Evolutionary conservation across 2,113 vertebrate genomes (phyloP), one percentile per base, ranked within the genome.

Genomic region (Osmerus mordax): DNA sequence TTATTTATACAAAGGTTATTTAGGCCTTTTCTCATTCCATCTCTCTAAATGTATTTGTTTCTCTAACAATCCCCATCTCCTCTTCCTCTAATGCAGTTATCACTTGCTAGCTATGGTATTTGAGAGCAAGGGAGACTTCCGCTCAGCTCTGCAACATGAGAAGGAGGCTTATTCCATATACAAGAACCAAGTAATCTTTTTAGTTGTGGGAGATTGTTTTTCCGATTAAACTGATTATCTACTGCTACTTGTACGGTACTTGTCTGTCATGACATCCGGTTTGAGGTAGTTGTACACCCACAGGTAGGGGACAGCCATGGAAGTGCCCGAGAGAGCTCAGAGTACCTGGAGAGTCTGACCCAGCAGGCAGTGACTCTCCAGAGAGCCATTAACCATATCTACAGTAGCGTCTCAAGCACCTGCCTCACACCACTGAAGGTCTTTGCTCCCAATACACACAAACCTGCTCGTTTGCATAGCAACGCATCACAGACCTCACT

Each of bases 111-210:
- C 97, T 70, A 92, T 93, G 0, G 94, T 96, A 51, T 94, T 94
- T 0, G 95, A 98, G 83, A 96, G 93, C 81, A 98, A 96, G 88
- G 96, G 94, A 0, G 96, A 98, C 71, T 97, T 96, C 89, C 93
- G 94, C 15, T 94, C 92, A 0, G 96, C 96, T 1, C 91, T 98
- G 81, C 94, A 95, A 78, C 95, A 98, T 0, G 95, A 98, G 87
- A 98, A 96, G 83, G 94, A 97, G 52, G 94, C 95, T 8, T 95
- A 95, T 79, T 91, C 92, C 4, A 94, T 97, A 87, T 97, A 96
- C 80, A 95, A 94, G 78, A 94, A 89, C 15, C 95, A 98, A 94
- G 97, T 97, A 25, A 61, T 47, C 7, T 47, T 47, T 47, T 47
- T 12, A 47, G 1, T 7, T 47, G 7, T 7, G 9, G 41, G 41